Evolutionary conservation across 2,113 vertebrate species (phyloP).

Genomic region (Pionites leucogaster): DNA sequence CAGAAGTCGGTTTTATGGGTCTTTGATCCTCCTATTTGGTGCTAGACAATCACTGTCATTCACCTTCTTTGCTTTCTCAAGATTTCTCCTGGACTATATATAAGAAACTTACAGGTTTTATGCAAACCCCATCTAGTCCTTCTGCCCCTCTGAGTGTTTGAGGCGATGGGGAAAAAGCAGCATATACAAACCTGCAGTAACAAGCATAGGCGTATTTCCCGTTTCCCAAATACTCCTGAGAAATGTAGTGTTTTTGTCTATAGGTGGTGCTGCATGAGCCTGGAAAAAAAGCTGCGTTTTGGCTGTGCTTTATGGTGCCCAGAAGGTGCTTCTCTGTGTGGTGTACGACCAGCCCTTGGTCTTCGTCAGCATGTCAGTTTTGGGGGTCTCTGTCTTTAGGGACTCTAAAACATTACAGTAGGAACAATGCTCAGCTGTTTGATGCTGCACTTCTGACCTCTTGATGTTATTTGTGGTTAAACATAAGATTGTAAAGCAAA

Average conservation of each 20-base stretch:
- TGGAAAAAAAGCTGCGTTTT: background rate
- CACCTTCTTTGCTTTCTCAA: background rate
- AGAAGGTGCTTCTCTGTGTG: rapidly evolving
- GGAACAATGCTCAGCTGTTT: background rate
- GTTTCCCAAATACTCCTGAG: background rate
- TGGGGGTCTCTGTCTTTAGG: background rate
- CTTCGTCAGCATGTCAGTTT: rapidly evolving
- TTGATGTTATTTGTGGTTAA: background rate
- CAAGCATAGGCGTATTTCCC: background rate
- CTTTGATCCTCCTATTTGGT: background rate
- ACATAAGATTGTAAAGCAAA: background rate
- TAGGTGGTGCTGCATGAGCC: slow-evolving; percentile 38
- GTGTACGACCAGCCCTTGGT: background rate
- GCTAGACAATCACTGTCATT: background rate
- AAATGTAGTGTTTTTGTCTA: background rate
- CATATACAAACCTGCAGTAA: rapidly evolving
- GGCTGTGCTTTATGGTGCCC: background rate
- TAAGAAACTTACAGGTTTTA: background rate
- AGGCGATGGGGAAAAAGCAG: background rate
- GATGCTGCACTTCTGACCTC: background rate
- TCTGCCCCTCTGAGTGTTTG: background rate
- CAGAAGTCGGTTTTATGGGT: background rate
- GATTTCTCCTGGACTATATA: background rate
- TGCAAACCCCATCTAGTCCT: background rate
- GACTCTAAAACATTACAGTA: rapidly evolving